Evolutionary conservation across 2,797 vertebrate species (phyloP).

Genomic region (Clarias laeviceps): DNA sequence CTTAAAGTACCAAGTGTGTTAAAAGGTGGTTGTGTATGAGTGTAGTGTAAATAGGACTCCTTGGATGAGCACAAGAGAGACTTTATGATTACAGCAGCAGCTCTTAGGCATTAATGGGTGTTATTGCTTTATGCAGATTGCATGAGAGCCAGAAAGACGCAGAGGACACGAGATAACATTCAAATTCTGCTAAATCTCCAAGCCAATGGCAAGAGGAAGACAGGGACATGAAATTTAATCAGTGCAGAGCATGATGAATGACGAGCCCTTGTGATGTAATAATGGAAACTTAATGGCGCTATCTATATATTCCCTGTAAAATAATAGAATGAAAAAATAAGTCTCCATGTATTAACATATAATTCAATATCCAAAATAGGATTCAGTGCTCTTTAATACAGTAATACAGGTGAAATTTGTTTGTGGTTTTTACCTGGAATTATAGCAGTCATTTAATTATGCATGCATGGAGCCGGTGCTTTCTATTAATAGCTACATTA

Average conservation of each 20-base stretch:
- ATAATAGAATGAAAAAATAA: not conserved
- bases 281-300: not conserved
- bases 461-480: not conserved
- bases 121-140: conserved; percentile 15
- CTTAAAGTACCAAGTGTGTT: conserved; percentile 46
- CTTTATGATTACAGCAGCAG: not conserved
- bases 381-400: not conserved
- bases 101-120: not conserved
- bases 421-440: not conserved
- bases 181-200: not conserved
- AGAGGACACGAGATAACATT: not conserved
- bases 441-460: not conserved
- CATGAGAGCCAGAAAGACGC: not conserved
- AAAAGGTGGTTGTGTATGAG: too few species aligned
- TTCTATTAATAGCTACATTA: not conserved
- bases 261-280: not conserved
- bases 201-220: conserved; percentile 57
- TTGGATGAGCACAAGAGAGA: not conserved
- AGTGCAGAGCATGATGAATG: conserved; percentile 10
- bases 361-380: not conserved
- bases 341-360: not conserved
- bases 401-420: not conserved
- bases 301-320: not conserved
- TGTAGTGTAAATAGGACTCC: not conserved
- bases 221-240: conserved; percentile 67